Conservation (phyloP, 2,113 vertebrate genomes). For the Sprattus sprattus region DNA sequence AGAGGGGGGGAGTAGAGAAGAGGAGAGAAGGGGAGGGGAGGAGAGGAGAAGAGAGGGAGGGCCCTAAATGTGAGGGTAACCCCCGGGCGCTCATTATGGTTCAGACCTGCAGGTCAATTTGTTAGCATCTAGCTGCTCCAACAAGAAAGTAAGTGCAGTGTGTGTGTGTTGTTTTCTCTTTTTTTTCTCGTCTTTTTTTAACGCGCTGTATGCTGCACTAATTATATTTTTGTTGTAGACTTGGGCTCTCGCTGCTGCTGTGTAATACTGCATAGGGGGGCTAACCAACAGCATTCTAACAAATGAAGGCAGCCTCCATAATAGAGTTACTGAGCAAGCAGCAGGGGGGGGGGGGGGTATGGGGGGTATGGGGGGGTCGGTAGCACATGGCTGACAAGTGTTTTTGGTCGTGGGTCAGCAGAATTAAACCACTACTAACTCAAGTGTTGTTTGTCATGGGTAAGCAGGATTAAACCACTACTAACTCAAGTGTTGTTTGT, state of each 20-base stretch:
- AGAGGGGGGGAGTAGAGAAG: background rate
- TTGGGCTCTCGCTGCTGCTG: background rate
- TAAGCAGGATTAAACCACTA: background rate
- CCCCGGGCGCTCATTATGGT: background rate
- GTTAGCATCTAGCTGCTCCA: background rate
- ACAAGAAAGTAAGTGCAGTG: background rate
- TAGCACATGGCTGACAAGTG: background rate
- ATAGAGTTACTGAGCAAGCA: background rate
- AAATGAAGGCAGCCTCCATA: background rate
- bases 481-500: background rate
- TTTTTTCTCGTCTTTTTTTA: background rate
- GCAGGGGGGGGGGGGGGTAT: background rate
- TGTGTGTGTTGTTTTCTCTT: no score
- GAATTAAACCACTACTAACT: background rate
- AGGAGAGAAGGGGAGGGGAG: background rate
- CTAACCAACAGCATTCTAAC: background rate
- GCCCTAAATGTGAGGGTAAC: background rate
- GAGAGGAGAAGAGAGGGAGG: background rate
- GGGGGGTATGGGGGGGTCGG: no score
- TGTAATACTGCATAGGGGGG: background rate
- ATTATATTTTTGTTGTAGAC: background rate
- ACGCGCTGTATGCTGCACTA: background rate
- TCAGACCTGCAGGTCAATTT: background rate
- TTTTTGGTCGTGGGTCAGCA: background rate
- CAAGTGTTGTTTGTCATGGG: background rate